phyloP scores from a whole-genome alignment of 2,888 invertebrate species.

The Nyleta sp. region DNA sequence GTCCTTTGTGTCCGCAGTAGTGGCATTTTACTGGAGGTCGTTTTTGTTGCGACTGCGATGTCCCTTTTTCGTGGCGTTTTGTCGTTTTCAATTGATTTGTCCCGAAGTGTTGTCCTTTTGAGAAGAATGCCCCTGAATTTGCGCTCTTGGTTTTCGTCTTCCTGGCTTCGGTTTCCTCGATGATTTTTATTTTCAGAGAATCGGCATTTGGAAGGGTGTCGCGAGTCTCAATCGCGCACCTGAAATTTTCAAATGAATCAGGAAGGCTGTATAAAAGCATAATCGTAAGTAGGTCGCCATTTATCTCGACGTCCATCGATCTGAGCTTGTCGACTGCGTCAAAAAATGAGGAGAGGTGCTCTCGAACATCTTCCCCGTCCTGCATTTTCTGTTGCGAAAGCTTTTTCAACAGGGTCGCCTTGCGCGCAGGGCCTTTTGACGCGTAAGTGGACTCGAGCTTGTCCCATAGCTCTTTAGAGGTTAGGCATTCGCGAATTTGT shows the following conservation, averaged over 20 bases:
- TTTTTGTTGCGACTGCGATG: background rate
- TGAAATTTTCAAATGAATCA: conserved; percentile 2
- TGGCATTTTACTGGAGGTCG: background rate
- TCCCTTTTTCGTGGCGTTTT: too few species aligned
- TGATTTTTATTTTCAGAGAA: too few species aligned
- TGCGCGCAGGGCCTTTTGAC: background rate
- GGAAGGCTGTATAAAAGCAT: background rate
- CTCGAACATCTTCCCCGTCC: conserved; percentile 72
- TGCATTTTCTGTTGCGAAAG: conserved; percentile 9
- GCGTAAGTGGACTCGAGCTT: background rate
- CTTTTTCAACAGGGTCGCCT: conserved; percentile 1
- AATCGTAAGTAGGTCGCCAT: conserved; percentile 3
- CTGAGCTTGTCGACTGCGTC: conserved; percentile 52
- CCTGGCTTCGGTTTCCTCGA: too few species aligned
- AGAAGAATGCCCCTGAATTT: too few species aligned
- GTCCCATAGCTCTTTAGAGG: conserved; percentile 53
- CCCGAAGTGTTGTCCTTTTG: too few species aligned
- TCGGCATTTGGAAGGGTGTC: too few species aligned
- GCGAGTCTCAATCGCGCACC: background rate
- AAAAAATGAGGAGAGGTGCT: conserved; percentile 69
- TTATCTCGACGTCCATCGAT: conserved; percentile 49
- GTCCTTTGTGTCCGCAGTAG: background rate
- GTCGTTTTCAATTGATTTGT: too few species aligned
- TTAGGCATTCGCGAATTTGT: conserved; percentile 45
- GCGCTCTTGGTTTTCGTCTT: too few species aligned